Evolutionary conservation across 2,797 vertebrate genomes (phyloP).

Genomic region (Microcaecilia unicolor): DNA sequence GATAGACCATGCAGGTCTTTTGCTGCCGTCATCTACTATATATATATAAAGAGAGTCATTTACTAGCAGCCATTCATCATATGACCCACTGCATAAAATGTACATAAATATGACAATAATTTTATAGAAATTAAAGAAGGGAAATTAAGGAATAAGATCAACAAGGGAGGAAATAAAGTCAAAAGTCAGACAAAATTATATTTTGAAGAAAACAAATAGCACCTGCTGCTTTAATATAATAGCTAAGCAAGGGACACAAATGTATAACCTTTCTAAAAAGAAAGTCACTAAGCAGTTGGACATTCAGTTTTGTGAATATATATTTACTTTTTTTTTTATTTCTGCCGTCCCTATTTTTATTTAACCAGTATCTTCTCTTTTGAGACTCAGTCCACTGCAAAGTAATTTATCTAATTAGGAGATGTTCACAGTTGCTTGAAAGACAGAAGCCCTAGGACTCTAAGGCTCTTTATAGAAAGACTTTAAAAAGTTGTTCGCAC

Average conservation of each 20-base stretch:
- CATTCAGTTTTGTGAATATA: slow-evolving; percentile 44
- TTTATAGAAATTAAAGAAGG: too few species aligned
- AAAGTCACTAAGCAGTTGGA: slow-evolving; percentile 56
- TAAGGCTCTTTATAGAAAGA: slow-evolving; percentile 31
- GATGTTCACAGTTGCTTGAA: slow-evolving; percentile 47
- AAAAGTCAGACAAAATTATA: too few species aligned
- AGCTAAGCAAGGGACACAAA: slow-evolving; percentile 63
- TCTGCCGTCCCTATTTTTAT: slow-evolving; percentile 43
- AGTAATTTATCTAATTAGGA: slow-evolving; percentile 64
- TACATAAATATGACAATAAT: too few species aligned
- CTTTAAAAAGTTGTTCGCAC: slow-evolving; percentile 45
- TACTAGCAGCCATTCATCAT: too few species aligned
- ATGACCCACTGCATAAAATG: too few species aligned
- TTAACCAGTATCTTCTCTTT: slow-evolving; percentile 56
- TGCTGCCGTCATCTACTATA: too few species aligned
- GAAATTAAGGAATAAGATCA: too few species aligned
- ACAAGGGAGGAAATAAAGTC: too few species aligned
- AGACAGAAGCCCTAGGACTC: slow-evolving; percentile 40
- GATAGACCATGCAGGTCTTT: too few species aligned
- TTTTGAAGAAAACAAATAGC: too few species aligned
- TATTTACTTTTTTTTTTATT: slow-evolving; percentile 39
- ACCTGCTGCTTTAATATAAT: slow-evolving; percentile 72
- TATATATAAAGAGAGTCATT: too few species aligned
- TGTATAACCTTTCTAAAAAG: slow-evolving; percentile 48
- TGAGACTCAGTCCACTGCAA: slow-evolving; percentile 45